phyloP scores from a whole-genome alignment of 1,140 invertebrate genomes.

The Lepidotrigona ventralis region DNA sequence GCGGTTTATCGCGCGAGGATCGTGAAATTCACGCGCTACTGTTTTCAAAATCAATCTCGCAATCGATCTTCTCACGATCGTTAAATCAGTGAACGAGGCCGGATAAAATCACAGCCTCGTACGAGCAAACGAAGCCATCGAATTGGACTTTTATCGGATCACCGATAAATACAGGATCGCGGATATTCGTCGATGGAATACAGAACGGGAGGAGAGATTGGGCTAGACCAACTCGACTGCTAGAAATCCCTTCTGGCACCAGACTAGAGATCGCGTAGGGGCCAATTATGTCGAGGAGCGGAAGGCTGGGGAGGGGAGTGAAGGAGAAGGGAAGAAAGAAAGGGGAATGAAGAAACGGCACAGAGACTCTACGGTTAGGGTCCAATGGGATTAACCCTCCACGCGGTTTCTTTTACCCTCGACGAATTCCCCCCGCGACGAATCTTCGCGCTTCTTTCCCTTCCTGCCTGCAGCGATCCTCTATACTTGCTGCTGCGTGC shows the following conservation, averaged over 20 bases:
- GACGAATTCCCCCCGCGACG: constrained; percentile 40
- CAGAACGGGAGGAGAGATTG: constrained; percentile 70
- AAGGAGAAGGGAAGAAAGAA: constrained; percentile 60
- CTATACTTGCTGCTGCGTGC: constrained; percentile 9
- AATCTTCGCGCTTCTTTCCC: constrained; percentile 42
- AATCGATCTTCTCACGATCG: background rate
- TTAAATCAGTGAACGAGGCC: background rate
- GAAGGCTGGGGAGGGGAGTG: background rate
- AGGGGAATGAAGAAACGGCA: constrained; percentile 62
- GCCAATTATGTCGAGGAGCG: constrained; percentile 73
- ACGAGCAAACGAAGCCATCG: constrained; percentile 69
- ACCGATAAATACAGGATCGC: constrained; percentile 68
- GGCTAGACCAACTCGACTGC: constrained; percentile 71
- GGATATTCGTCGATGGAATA: constrained; percentile 60
- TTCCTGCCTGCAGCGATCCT: constrained; percentile 6
- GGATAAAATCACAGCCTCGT: background rate
- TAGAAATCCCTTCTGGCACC: constrained; percentile 77
- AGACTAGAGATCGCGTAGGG: constrained; percentile 71
- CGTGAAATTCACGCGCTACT: constrained; percentile 32
- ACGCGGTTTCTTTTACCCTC: constrained; percentile 57
- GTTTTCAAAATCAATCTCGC: background rate
- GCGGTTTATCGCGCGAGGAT: background rate
- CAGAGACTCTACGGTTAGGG: constrained; percentile 69
- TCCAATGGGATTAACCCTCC: constrained; percentile 71
- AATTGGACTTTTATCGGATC: constrained; percentile 74